phyloP scores from a whole-genome alignment of 2,888 invertebrate species.

The Pseudanteris insignis region DNA sequence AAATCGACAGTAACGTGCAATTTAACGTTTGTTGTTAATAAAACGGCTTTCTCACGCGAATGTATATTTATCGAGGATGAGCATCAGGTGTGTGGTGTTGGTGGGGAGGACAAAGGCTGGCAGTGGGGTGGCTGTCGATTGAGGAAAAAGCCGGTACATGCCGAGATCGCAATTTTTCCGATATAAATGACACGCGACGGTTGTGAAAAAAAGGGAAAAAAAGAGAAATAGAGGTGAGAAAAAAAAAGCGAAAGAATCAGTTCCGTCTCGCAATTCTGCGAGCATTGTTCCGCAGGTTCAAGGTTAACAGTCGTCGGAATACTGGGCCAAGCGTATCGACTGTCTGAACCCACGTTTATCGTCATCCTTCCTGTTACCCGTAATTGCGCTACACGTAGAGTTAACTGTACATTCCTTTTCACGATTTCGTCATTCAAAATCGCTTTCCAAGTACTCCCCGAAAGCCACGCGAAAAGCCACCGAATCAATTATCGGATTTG shows the following conservation, averaged over 20 bases:
- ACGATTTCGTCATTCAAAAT: conserved; percentile 5
- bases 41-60: conserved; percentile 33
- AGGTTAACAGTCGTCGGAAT: conserved; percentile 60
- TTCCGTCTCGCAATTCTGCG: conserved; percentile 46
- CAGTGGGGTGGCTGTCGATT: conserved; percentile 44
- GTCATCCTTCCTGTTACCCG: conserved; percentile 37
- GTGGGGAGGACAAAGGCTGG: conserved; percentile 41
- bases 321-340: conserved; percentile 55
- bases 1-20: conserved; percentile 8
- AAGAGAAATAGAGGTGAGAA: conserved; percentile 32
- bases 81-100: conserved; percentile 44
- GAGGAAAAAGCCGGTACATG: conserved; percentile 32
- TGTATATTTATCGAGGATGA: conserved; percentile 43
- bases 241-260: conserved; percentile 22
- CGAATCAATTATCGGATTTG: no score
- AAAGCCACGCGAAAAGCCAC: no score
- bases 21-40: conserved; percentile 34
- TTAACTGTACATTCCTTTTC: conserved; percentile 22
- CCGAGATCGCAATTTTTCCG: conserved; percentile 41
- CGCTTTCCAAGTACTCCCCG: no score
- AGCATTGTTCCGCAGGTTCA: conserved; percentile 60
- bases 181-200: conserved; percentile 38
- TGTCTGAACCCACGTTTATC: conserved; percentile 48
- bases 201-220: conserved; percentile 36
- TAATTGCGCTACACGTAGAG: conserved; percentile 16